Evolutionary conservation across 2,797 vertebrate species (phyloP).

Genomic region (Megaceryle alcyon): DNA sequence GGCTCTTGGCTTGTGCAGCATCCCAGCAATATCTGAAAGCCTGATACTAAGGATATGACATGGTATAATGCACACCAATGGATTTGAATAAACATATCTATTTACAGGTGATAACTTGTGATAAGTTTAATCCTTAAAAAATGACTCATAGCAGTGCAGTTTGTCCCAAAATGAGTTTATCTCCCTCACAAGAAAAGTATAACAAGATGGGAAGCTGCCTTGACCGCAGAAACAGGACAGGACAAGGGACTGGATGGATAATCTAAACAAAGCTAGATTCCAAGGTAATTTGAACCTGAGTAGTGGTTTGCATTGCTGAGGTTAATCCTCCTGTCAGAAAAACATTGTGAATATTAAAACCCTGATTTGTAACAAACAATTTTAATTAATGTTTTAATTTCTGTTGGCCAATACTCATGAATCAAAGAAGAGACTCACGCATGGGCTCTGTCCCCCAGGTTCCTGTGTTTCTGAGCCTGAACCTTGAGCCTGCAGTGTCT

Average conservation of each 20-base stretch:
- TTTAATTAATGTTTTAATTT: neutral
- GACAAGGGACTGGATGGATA: neutral
- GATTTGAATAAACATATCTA: slow-evolving; percentile 6
- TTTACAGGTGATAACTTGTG: slow-evolving; percentile 19
- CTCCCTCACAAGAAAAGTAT: neutral
- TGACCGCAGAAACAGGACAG: neutral
- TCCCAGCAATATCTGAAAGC: slow-evolving; percentile 2
- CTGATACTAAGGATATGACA: slow-evolving; percentile 12
- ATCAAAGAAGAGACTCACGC: neutral
- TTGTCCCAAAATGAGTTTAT: neutral
- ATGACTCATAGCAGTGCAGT: neutral
- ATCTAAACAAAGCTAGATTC: neutral
- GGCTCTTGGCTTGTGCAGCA: neutral
- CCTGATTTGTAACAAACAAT: neutral
- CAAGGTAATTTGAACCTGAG: neutral
- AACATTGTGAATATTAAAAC: neutral
- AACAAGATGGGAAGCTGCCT: neutral
- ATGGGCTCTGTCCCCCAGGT: neutral
- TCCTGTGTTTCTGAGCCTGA: neutral
- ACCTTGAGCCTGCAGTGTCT: neutral
- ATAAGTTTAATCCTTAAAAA: slow-evolving; percentile 21
- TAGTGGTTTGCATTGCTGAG: neutral
- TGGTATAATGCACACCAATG: neutral
- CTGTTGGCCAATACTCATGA: neutral
- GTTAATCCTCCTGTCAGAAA: neutral